Conservation (phyloP, 2,113 vertebrate genomes). For the Corvus cornix region DNA sequence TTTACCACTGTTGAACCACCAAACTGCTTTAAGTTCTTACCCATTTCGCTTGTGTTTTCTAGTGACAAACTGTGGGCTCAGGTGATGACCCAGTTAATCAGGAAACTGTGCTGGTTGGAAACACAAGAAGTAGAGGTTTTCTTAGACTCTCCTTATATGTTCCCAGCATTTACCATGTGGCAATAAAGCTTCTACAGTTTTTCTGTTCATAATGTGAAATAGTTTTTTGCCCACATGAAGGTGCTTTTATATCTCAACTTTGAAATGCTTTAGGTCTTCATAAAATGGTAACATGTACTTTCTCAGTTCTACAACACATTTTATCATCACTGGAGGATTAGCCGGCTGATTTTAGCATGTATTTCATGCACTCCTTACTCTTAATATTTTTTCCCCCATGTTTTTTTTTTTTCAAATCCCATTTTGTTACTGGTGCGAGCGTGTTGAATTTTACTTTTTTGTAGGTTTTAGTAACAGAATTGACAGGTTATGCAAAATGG, state of each 20-base stretch:
- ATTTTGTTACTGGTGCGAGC: not conserved
- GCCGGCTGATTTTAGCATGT: not conserved
- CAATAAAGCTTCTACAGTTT: not conserved
- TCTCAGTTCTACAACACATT: not conserved
- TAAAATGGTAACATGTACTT: not conserved
- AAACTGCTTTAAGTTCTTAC: not conserved
- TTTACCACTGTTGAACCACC: not conserved
- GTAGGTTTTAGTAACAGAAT: not conserved
- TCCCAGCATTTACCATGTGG: not conserved
- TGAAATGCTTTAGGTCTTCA: not conserved
- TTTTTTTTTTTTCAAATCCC: not conserved
- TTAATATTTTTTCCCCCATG: not conserved
- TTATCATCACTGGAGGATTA: not conserved
- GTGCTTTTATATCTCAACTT: not conserved
- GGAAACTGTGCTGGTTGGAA: not conserved
- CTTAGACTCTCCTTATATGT: not conserved
- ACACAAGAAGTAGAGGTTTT: not conserved
- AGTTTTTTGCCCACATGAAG: not conserved
- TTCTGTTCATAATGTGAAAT: not conserved
- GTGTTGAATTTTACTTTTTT: not conserved
- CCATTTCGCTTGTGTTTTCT: not conserved
- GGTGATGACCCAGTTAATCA: not conserved
- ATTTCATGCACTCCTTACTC: not conserved
- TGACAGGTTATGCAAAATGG: not conserved
- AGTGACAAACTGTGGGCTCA: not conserved